Evolutionary conservation across 2,797 vertebrate genomes (phyloP).

Genomic region (Parotocinclus haroldoi): DNA sequence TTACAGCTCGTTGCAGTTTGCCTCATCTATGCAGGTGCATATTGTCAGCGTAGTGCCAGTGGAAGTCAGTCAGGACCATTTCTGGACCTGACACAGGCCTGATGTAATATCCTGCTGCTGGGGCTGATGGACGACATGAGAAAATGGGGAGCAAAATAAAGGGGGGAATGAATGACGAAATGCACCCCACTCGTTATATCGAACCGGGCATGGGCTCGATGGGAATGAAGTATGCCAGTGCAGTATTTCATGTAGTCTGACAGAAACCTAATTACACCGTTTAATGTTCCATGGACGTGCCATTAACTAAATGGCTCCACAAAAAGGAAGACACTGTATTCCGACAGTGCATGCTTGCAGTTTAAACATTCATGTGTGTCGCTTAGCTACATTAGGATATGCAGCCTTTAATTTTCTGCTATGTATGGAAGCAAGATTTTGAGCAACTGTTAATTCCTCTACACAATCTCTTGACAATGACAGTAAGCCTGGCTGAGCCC

Average conservation of each 20-base stretch:
- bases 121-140: conserved; percentile 24
- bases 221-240: conserved; percentile 38
- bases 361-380: conserved; percentile 50
- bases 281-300: conserved; percentile 68
- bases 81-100: conserved; percentile 12
- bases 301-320: conserved; percentile 59
- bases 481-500: conserved; percentile 46
- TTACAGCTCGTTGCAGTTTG: not conserved
- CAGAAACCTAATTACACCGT: conserved; percentile 68
- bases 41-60: not conserved
- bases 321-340: conserved; percentile 33
- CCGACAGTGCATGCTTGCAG: conserved; percentile 40
- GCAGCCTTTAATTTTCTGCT: conserved; percentile 33
- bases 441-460: conserved; percentile 52
- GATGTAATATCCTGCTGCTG: conserved; percentile 20
- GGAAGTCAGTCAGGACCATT: not conserved
- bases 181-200: conserved; percentile 13
- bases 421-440: conserved; percentile 51
- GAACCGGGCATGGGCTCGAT: conserved; percentile 28
- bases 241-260: conserved; percentile 40
- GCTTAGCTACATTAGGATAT: conserved; percentile 41
- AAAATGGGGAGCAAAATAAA: conserved; percentile 17
- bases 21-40: conserved; percentile 7
- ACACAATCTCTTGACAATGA: conserved; percentile 51
- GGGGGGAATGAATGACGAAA: conserved; percentile 9